These are phyloP conservation scores for Spodoptera picta DNA, from an alignment of 2,888 invertebrate species.

Conservation along the genomic window DNA sequence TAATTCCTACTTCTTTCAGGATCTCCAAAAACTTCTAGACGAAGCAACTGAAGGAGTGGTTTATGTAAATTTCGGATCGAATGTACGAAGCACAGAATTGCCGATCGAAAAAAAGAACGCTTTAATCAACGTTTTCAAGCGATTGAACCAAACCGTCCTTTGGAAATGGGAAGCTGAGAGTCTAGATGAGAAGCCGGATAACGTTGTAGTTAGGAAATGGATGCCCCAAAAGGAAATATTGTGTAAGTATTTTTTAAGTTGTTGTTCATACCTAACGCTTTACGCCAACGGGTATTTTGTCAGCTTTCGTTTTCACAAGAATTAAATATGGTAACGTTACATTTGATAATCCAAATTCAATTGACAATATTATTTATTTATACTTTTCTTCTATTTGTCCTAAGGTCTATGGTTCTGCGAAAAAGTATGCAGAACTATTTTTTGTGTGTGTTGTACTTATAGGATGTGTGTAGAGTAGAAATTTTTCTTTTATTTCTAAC, in stretches of 20 bases:
- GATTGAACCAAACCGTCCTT: constrained; percentile 10
- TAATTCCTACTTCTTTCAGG: neutral
- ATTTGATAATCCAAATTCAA: no score
- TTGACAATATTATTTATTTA: no score
- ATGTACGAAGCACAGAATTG: constrained; percentile 11
- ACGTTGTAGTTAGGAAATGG: constrained; percentile 10
- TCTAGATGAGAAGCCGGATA: constrained; percentile 5
- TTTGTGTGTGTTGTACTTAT: no score
- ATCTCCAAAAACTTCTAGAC: constrained; percentile 12
- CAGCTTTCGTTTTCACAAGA: no score
- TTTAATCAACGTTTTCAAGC: constrained; percentile 12
- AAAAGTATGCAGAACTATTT: no score
- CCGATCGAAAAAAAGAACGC: constrained; percentile 9
- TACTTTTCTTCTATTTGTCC: no score
- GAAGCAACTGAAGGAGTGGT: constrained; percentile 7
- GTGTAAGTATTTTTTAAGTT: neutral
- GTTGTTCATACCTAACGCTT: no score
- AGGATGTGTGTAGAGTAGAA: no score
- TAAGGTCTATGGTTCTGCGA: no score
- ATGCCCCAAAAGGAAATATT: constrained; percentile 14
- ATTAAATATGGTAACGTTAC: no score
- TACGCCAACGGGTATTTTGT: no score
- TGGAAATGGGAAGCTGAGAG: constrained; percentile 17
- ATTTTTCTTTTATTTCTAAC: no score
- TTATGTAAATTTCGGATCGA: constrained; percentile 16